A percentile compares a stretch with the other conserved stretches of the same genome.
These are phyloP conservation scores for Ciconia nigra DNA, from an alignment of 2,797 vertebrate genomes.

Conservation along the genomic window DNA sequence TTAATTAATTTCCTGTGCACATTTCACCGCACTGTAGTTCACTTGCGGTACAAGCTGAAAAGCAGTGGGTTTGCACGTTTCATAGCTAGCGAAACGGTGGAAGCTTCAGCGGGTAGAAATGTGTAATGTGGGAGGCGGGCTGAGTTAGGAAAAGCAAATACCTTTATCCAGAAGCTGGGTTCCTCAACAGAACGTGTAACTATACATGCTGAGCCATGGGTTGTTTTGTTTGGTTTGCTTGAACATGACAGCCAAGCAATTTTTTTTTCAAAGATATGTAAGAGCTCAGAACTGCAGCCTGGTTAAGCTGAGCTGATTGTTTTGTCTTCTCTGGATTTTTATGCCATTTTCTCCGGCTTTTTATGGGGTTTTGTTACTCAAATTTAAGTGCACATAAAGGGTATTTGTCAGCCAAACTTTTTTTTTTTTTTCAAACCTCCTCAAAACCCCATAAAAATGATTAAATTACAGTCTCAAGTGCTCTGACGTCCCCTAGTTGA, in stretches of 20 bases:
- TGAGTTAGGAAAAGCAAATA: neutral
- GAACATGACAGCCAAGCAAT: neutral
- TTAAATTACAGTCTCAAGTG: too few species aligned
- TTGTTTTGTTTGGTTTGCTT: neutral
- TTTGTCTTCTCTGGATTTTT: neutral
- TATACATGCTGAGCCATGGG: too few species aligned
- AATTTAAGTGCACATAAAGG: neutral
- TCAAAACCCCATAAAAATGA: neutral
- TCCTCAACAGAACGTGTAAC: neutral
- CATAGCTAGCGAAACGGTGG: fast-evolving
- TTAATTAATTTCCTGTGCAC: fast-evolving
- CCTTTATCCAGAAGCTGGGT: fast-evolving
- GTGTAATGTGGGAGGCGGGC: neutral
- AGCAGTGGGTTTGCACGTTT: fast-evolving
- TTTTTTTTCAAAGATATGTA: too few species aligned
- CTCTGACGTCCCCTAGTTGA: neutral
- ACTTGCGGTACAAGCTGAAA: neutral
- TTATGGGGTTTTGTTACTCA: too few species aligned
- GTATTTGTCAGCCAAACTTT: neutral
- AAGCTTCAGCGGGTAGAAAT: fast-evolving
- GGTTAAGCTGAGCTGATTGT: neutral
- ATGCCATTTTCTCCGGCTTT: neutral
- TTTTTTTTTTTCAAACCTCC: neutral
- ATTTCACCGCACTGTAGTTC: neutral
- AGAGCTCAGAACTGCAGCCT: neutral